Evolutionary conservation across 2,113 vertebrate genomes (phyloP), one percentile per base, ranked within the genome.

Genomic region (Cyprinodon tularosa): DNA sequence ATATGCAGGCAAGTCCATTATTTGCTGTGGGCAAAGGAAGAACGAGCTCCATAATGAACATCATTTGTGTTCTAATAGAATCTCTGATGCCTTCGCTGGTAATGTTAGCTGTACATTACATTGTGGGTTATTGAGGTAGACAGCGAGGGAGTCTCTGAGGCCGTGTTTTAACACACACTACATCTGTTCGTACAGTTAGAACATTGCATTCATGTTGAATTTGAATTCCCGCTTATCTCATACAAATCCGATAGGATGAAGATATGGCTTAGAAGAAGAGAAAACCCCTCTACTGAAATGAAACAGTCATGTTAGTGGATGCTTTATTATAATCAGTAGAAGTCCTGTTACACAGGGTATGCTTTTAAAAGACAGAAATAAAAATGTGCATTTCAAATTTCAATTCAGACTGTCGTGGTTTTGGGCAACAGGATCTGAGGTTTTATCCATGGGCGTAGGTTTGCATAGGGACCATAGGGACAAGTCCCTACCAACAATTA

Each of bases 21-120:
- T 72, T 57, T 36, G 6, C 45, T 29, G 60, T 20, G 53, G 57
- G 71, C 71, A 62, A 44, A 78, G 15, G 60, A 73, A 65, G 60
- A 81, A 62, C 68, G 64, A 8, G 38, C 50, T 71, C 48, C 45
- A 36, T 82, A 71, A 88, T 62, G 0, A 82, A 80, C 42, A 71
- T 22, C 39, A 84, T 77, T 86, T 74, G 78, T 69, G 76, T 62
- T 72, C 68, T 11, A 67, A 68, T 39, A 53, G 50, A 84, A 72
- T 59, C 65, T 67, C 64, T 62, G 67, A 71, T 57, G 79, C 71
- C 50, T 75, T 83, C 81, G 62, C 66, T 3, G 1, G 13, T 29
- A 38, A 80, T 77, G 39, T 50, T 50, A 42, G 48, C 53, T 48
- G 60, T 64, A 63, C 80, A 70, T 20, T 78, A 69, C 12, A 50